These are phyloP conservation scores for Philhelius pedissequus DNA, from an alignment of 2,888 invertebrate genomes.

Conservation along the genomic window DNA sequence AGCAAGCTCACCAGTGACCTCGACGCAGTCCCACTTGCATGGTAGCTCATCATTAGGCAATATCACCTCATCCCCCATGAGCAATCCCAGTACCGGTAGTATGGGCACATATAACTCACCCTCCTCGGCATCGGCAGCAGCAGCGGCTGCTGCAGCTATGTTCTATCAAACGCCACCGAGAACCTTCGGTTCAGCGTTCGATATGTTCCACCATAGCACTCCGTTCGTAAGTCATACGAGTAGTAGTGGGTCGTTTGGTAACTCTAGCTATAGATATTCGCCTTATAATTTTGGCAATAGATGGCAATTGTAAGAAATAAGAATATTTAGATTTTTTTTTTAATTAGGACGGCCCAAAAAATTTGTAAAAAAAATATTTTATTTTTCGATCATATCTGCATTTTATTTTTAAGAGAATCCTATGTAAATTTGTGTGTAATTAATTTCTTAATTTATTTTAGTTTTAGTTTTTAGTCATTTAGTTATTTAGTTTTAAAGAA, in stretches of 20 bases:
- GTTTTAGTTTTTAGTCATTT: too few relatives aligned
- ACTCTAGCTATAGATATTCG: constrained; percentile 78
- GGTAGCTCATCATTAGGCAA: constrained; percentile 72
- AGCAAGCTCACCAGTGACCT: constrained; percentile 68
- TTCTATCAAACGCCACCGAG: constrained; percentile 78
- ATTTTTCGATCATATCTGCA: constrained; percentile 34
- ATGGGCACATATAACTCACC: constrained; percentile 72
- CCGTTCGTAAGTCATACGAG: constrained; percentile 77
- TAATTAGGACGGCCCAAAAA: constrained; percentile 45
- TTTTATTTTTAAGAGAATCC: not conserved
- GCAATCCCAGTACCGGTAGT: constrained; percentile 72
- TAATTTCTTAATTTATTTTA: constrained; percentile 4
- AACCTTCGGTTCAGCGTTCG: constrained; percentile 77
- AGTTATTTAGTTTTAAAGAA: constrained; percentile 16
- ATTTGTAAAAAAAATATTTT: constrained; percentile 3
- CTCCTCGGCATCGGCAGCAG: constrained; percentile 71
- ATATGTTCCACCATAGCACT: constrained; percentile 79
- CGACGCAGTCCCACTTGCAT: constrained; percentile 73
- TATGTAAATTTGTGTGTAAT: constrained; percentile 28
- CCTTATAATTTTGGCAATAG: constrained; percentile 78
- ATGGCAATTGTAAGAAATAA: constrained; percentile 75
- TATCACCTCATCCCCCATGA: constrained; percentile 75
- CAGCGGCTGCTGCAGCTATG: constrained; percentile 76
- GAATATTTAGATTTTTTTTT: not conserved
- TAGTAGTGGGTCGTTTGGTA: constrained; percentile 76